Evolutionary conservation across 2,113 vertebrate species (phyloP).

Genomic region (Amblyopsis rosae): DNA sequence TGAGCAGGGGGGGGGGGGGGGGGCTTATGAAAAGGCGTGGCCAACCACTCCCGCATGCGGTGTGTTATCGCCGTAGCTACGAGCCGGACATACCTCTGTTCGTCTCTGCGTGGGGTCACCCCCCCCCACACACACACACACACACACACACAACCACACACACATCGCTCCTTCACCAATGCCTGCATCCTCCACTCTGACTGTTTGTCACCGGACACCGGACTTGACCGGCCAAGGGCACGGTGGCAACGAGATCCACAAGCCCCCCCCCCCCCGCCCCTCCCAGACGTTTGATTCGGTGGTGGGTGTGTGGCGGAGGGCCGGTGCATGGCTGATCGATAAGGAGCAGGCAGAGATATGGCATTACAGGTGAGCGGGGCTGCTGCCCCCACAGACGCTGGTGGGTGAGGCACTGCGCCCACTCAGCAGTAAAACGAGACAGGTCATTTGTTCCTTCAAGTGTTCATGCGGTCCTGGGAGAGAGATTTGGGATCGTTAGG

Average conservation of each 20-base stretch:
- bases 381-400: conserved; percentile 57
- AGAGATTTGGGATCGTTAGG: too few relatives aligned
- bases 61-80: too few relatives aligned
- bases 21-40: too few relatives aligned
- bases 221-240: conserved; percentile 64
- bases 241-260: conserved; percentile 66
- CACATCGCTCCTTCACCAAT: neutral
- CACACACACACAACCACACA: too few relatives aligned
- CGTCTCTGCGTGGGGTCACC: too few relatives aligned
- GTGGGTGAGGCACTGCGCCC: conserved; percentile 41
- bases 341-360: conserved; percentile 58
- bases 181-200: conserved; percentile 7
- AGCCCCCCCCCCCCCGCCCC: conserved; percentile 14
- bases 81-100: too few relatives aligned
- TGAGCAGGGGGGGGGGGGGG: too few relatives aligned
- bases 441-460: too few relatives aligned
- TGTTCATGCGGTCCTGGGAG: too few relatives aligned
- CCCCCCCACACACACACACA: neutral
- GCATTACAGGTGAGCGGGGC: conserved; percentile 68
- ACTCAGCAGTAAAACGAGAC: conserved; percentile 47
- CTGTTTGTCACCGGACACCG: conserved; percentile 65
- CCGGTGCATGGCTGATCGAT: conserved; percentile 54
- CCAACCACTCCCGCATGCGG: too few relatives aligned
- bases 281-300: conserved; percentile 61
- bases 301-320: conserved; percentile 21